Evolutionary conservation across 2,113 vertebrate species (phyloP), one percentile per base, ranked within the genome.

Genomic region (Epinephelus cyanopodus): DNA sequence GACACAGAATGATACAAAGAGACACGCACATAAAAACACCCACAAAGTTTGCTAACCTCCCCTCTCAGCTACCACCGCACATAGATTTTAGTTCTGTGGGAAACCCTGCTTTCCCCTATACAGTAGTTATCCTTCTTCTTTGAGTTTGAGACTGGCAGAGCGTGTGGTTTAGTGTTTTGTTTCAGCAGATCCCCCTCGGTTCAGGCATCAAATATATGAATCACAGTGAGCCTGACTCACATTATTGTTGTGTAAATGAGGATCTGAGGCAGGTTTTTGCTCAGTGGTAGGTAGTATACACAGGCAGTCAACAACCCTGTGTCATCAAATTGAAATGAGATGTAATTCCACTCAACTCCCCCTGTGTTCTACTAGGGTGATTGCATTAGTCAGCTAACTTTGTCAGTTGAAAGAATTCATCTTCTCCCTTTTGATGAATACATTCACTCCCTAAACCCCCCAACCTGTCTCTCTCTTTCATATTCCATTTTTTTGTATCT

Each of bases 321-420:
- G 69, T 79, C 78, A 76, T 90, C 69, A 84, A 76, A 68, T 17
- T 79, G 65, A 83, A 85, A 76, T 71, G 33, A 83, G 75, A 77
- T 60, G 65, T 18, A 60, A 87, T 81, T 83, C 56, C 65, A 80
- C 65, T 80, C 15, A 15, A 21, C 80, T 47, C 70, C 56, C 17
- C 13, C 60, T 62, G 37, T 68, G 82, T 64, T 87, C 48, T 23
- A 18, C 33, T 66, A 25, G 77, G 79, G 68, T 54, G 66, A 73
- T 47, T 71, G 53, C 57, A 81, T 84, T 88, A 77, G 76, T 48
- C 70, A 50, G 37, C 57, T 71, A 79, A 69, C 64, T 65, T 66
- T 57, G 45, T 64, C 63, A 58, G 50, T 71, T 78, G 56, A 53
- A 52, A 84, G 37, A 74, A 79, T 70, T 63, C 33, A 68, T 4